These are phyloP conservation scores for Eueides isabella DNA, from an alignment of 1,140 invertebrate genomes.

Conservation along the genomic window DNA sequence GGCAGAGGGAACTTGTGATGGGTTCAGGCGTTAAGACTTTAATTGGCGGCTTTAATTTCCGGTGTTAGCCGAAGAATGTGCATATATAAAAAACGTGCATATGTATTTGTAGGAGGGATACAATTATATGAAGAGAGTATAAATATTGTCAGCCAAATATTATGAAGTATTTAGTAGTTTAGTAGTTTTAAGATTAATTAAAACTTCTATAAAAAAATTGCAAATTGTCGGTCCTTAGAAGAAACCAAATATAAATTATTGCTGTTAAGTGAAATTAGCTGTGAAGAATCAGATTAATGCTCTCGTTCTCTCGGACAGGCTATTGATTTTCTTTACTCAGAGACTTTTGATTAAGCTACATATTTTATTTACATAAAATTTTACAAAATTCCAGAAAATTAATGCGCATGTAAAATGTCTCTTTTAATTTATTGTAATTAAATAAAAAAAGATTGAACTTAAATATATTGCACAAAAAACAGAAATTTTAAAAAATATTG, in stretches of 20 bases:
- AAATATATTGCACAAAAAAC: neutral
- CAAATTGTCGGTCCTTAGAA: neutral
- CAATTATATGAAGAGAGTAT: too few relatives aligned
- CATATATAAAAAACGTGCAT: neutral
- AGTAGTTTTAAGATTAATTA: too few relatives aligned
- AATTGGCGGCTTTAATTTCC: too few relatives aligned
- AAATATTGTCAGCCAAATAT: neutral
- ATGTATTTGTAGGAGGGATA: too few relatives aligned
- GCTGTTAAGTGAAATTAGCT: conserved; percentile 51
- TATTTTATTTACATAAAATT: conserved; percentile 12
- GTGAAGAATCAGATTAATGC: conserved; percentile 41
- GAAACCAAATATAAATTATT: conserved; percentile 30
- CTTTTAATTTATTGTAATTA: too few relatives aligned
- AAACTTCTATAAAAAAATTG: neutral
- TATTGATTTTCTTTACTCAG: conserved; percentile 40
- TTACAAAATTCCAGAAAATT: neutral
- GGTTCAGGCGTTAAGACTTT: too few relatives aligned
- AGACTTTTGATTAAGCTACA: conserved; percentile 34
- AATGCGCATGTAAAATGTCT: too few relatives aligned
- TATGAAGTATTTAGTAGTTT: neutral
- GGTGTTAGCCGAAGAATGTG: too few relatives aligned
- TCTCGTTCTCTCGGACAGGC: conserved; percentile 34
- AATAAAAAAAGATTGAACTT: neutral
- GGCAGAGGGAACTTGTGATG: too few relatives aligned
- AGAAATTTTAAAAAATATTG: neutral